phyloP scores from a whole-genome alignment of 2,113 vertebrate species.

The Gallinago paraguaiae region DNA sequence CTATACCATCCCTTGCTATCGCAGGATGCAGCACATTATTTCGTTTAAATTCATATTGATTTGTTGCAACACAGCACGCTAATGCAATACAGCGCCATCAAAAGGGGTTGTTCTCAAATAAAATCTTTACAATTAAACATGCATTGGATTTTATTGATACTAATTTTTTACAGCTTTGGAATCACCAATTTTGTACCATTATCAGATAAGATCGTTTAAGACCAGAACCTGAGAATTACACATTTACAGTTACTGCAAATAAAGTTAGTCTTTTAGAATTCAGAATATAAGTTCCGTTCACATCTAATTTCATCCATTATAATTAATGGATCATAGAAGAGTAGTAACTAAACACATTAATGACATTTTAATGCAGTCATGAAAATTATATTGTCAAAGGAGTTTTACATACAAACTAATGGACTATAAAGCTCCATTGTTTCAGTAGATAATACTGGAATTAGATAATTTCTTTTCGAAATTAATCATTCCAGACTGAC shows the following conservation, averaged over 20 bases:
- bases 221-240: not conserved
- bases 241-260: not conserved
- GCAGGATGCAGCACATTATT: not conserved
- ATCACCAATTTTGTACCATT: not conserved
- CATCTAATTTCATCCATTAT: not conserved
- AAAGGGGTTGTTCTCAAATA: not conserved
- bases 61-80: not conserved
- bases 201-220: not conserved
- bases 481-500: not conserved
- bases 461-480: not conserved
- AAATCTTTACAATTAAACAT: not conserved
- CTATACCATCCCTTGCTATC: not conserved
- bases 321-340: constrained; percentile 33
- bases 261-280: not conserved
- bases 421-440: not conserved
- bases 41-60: not conserved
- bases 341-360: constrained; percentile 31
- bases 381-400: not conserved
- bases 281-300: not conserved
- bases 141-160: not conserved
- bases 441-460: not conserved
- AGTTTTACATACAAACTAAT: not conserved
- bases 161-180: not conserved
- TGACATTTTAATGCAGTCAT: not conserved
- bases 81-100: not conserved